Evolutionary conservation across 2,113 vertebrate species (phyloP), one percentile per base, ranked within the genome.

Genomic region (Carettochelys insculpta): DNA sequence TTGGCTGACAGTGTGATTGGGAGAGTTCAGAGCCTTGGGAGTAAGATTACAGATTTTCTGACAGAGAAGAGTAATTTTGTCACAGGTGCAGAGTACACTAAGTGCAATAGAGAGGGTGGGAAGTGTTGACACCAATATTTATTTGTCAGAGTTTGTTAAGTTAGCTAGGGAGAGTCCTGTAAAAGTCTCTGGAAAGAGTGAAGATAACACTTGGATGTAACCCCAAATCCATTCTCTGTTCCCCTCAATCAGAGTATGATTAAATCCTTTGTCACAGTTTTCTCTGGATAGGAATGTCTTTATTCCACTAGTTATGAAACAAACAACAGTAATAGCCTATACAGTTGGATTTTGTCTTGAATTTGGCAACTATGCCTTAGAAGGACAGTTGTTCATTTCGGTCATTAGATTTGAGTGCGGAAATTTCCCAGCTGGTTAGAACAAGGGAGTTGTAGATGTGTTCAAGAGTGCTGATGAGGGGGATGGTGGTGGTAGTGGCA

Each of bases 51-150:
- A 95, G 88, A 87, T 86, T 93, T 91, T 68, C 92, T 89, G 88
- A 80, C 51, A 90, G 80, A 87, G 95, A 68, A 68, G 80, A 58
- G 58, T 90, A 92, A 96, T 96, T 96, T 92, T 92, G 86, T 83
- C 88, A 77, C 82, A 86, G 56, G 56, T 58, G 56, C 29, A 58
- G 56, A 58, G 56, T 31, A 58, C 56, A 34, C 56, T 58, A 75
- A 75, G 71, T 91, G 80, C 90, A 88, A 82, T 52, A 80, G 54
- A 80, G 81, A 76, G 76, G 85, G 82, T 85, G 90, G 78, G 56
- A 85, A 71, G 54, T 25, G 48, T 56, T 89, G 87, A 52, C 61
- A 47, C 31, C 53, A 77, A 77, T 47, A 56, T 84, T 86, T 82
- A 54, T 84, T 92, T 82, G 84, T 78, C 73, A 83, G 80, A 78